These are phyloP conservation scores for Lemur catta DNA, from an alignment of 2,797 vertebrate species.

Conservation along the genomic window DNA sequence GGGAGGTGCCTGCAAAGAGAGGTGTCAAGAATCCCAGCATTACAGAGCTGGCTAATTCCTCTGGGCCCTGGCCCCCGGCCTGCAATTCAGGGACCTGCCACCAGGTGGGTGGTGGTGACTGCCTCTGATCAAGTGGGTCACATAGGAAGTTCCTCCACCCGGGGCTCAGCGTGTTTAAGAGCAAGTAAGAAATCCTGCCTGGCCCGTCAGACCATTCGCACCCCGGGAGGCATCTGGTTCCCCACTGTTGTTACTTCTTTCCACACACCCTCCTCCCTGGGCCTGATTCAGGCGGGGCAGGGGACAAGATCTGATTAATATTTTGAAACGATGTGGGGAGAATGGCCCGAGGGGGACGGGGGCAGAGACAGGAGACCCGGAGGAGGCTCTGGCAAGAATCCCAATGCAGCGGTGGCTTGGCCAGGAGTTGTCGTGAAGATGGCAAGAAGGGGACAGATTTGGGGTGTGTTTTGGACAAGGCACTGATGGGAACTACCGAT, in stretches of 20 bases:
- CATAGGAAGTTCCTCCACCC: neutral
- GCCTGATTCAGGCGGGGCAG: neutral
- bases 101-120: neutral
- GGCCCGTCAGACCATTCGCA: neutral
- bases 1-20: neutral
- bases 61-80: neutral
- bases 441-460: neutral
- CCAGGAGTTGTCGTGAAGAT: too few species aligned
- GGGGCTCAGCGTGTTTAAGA: neutral
- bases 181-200: neutral
- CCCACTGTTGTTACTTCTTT: neutral
- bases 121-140: neutral
- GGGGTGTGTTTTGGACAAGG: neutral
- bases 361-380: neutral
- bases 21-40: too few species aligned
- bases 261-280: neutral
- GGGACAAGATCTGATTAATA: neutral
- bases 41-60: neutral
- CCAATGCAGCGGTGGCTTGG: neutral
- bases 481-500: neutral
- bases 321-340: neutral
- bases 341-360: neutral
- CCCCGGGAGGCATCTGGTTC: neutral
- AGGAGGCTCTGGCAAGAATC: neutral
- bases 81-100: constrained; percentile 19